A percentile compares a stretch with the other conserved stretches of the same genome.
phyloP scores from a whole-genome alignment of 2,888 invertebrate genomes.

The Parnassius orleans region DNA sequence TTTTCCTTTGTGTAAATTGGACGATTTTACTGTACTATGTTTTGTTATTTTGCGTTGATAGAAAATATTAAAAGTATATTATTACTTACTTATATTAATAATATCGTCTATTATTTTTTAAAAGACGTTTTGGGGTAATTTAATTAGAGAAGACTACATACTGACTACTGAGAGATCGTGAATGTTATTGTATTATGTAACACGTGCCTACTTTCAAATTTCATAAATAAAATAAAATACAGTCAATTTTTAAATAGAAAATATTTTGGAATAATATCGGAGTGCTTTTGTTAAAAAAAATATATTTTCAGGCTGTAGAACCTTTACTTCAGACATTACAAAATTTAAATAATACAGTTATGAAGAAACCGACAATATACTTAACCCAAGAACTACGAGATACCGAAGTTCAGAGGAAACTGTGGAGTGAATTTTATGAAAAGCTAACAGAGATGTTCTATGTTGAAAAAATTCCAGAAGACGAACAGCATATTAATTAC shows the following conservation, averaged over 20 bases:
- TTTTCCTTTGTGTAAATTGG: too few species aligned
- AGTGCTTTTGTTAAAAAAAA: not conserved
- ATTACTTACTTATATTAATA: too few species aligned
- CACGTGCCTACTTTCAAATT: too few species aligned
- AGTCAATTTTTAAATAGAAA: too few species aligned
- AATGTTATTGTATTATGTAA: too few species aligned
- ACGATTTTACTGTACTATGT: too few species aligned
- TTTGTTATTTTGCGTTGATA: not conserved
- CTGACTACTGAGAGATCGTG: too few species aligned
- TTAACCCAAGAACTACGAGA: constrained; percentile 86
- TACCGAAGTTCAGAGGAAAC: constrained; percentile 72
- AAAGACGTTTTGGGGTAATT: too few species aligned
- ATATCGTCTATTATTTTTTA: too few species aligned
- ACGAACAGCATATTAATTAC: constrained; percentile 82
- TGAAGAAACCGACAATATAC: constrained; percentile 77
- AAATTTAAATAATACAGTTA: constrained; percentile 59
- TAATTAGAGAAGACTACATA: too few species aligned
- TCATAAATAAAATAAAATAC: too few species aligned
- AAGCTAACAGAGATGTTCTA: constrained; percentile 53
- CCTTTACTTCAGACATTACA: constrained; percentile 82
- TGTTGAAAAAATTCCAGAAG: constrained; percentile 75
- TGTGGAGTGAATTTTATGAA: constrained; percentile 65
- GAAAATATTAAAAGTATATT: not conserved
- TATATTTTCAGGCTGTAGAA: constrained; percentile 75
- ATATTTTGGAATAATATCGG: too few species aligned